Base-by-base conservation (phyloP, 2,797 vertebrate species). In the Chaunax sp. region DNA sequence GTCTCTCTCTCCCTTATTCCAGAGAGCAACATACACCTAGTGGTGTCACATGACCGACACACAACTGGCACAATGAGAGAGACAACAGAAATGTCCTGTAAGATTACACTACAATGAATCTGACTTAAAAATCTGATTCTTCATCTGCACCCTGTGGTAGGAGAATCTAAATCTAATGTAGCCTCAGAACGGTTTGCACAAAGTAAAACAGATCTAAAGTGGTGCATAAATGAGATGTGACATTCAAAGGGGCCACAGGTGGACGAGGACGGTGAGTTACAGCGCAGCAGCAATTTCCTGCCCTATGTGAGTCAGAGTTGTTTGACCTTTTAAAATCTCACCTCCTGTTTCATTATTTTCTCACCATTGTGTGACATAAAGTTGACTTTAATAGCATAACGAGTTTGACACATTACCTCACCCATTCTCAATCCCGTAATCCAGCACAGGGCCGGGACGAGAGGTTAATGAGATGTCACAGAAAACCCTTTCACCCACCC, bases 401-500 rank as follows among this genome's bases (percentile, higher is more conserved):
- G 22, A 22, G 22, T 69, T 26, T 3, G 13, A 41, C 37, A 37
- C 30, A 19, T 43, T 62, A 30, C 33, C 19, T 35, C 11, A 2
- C 11, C 15, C 35, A 14, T 25, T 43, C 43, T 69, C 54, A 25
- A 16, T 54, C 28, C 59, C 41, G 44, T 50, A 69, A 57, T 59
- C 43, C 60, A 37, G 16, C 37, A 56, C 54, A 18, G 63, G 52
- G 58, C 18, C 35, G 25, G 57, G 20, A 49, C 8, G 30, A 33
- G 55, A 67, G 68, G 76, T 73, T 79, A 70, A 76, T 79, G 69
- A 63, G 72, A 66, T 44, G 69, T 69, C 75, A 61, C 54, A 22
- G 30, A 41, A 52, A 57, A 55, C 65, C 37, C 45, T 51, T 35
- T 43, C 41, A 56, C 30, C 45, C 38, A 15, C 1, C 44, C 49